phyloP scores from a whole-genome alignment of 1,140 invertebrate species.

The Apis cerana region DNA sequence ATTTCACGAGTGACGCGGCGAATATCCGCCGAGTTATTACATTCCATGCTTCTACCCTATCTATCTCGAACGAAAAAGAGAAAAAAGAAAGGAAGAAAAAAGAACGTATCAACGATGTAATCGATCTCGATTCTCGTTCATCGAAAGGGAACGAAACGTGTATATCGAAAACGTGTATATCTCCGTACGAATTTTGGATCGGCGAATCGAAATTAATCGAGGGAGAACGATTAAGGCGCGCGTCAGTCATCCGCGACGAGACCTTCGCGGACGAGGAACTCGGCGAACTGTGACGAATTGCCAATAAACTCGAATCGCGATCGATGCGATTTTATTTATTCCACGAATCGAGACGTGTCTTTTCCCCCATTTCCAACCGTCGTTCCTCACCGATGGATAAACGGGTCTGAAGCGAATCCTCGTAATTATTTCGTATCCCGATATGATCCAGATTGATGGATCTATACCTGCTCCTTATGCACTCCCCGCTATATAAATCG shows the following conservation, averaged over 20 bases:
- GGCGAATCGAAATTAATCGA: not conserved
- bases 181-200: too few species aligned
- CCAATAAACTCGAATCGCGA: not conserved
- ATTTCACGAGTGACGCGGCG: not conserved
- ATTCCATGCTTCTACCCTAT: not conserved
- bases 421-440: conserved; percentile 68
- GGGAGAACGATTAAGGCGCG: not conserved
- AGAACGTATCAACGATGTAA: not conserved
- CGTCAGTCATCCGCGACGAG: not conserved
- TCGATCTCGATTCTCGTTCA: not conserved
- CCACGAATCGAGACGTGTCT: not conserved
- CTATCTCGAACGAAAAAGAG: too few species aligned
- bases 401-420: not conserved
- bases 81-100: too few species aligned
- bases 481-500: conserved; percentile 18
- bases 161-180: not conserved
- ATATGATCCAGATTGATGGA: conserved; percentile 71
- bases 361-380: not conserved
- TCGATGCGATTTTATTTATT: not conserved
- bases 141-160: too few species aligned
- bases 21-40: conserved; percentile 9
- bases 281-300: conserved; percentile 23
- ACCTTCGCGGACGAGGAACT: conserved; percentile 4
- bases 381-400: not conserved
- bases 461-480: conserved; percentile 65